A percentile compares a stretch with the other conserved stretches of the same genome.
These are phyloP conservation scores for Melanotus villosus DNA, from an alignment of 2,888 invertebrate species.

Conservation along the genomic window DNA sequence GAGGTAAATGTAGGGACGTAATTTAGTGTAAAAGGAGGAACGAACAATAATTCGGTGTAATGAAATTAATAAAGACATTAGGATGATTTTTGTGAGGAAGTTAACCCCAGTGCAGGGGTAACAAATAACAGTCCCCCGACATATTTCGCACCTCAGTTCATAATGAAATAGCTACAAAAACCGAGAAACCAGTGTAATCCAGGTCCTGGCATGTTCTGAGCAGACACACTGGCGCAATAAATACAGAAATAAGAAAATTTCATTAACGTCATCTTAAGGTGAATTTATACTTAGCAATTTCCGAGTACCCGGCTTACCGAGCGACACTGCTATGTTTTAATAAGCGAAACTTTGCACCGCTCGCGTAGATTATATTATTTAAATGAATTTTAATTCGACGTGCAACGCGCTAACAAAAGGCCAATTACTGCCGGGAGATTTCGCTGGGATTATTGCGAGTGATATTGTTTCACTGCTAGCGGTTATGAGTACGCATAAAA, in stretches of 20 bases:
- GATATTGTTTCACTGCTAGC: slow-evolving; percentile 55
- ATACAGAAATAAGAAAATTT: slow-evolving; percentile 71
- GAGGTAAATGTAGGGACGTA: slow-evolving; percentile 4
- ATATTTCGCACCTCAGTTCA: slow-evolving; percentile 60
- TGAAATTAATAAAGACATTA: slow-evolving; percentile 55
- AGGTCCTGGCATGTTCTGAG: slow-evolving; percentile 55
- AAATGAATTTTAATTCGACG: slow-evolving; percentile 66
- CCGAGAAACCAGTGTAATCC: slow-evolving; percentile 59
- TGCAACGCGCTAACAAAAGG: slow-evolving; percentile 61
- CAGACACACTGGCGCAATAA: slow-evolving; percentile 65
- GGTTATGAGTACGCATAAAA: slow-evolving; percentile 58
- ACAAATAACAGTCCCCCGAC: slow-evolving; percentile 60
- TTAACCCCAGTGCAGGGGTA: slow-evolving; percentile 49
- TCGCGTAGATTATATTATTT: slow-evolving; percentile 65
- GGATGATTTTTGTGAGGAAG: slow-evolving; percentile 51
- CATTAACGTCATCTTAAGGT: slow-evolving; percentile 73
- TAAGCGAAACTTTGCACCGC: slow-evolving; percentile 61
- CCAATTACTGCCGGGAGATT: slow-evolving; percentile 61
- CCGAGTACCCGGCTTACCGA: slow-evolving; percentile 65
- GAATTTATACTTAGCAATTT: slow-evolving; percentile 72
- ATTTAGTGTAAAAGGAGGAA: slow-evolving; percentile 36
- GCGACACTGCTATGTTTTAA: slow-evolving; percentile 66
- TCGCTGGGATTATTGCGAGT: slow-evolving; percentile 56
- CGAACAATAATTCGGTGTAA: slow-evolving; percentile 52
- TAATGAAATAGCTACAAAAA: slow-evolving; percentile 63